phyloP scores from a whole-genome alignment of 2,113 vertebrate genomes.

The Indicator maculatus region DNA sequence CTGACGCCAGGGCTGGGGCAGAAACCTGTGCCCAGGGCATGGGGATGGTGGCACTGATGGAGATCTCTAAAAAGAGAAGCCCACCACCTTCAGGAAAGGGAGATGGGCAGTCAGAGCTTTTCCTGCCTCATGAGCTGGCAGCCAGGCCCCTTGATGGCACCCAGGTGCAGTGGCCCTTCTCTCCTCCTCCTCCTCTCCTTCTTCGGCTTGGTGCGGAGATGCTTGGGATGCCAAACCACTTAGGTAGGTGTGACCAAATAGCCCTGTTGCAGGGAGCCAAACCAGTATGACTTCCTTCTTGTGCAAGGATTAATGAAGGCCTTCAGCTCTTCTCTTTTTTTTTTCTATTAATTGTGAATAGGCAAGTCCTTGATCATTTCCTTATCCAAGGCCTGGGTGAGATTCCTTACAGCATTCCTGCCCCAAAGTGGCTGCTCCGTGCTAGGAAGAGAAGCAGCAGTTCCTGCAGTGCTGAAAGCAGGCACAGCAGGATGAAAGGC shows the following conservation, averaged over 20 bases:
- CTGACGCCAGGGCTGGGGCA: not conserved
- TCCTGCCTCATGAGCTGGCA: not conserved
- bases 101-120: not conserved
- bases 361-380: constrained; percentile 60
- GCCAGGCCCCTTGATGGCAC: not conserved
- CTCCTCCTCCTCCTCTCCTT: not conserved
- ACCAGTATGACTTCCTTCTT: constrained; percentile 58
- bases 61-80: not conserved
- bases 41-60: not conserved
- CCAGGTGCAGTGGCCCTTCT: not conserved
- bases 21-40: not conserved
- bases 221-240: constrained; percentile 38
- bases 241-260: constrained; percentile 51
- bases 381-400: constrained; percentile 12
- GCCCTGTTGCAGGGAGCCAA: constrained; percentile 36
- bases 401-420: constrained; percentile 66
- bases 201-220: accelerated
- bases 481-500: not conserved
- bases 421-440: not conserved
- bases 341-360: constrained; percentile 48
- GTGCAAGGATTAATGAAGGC: constrained; percentile 62
- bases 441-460: not conserved
- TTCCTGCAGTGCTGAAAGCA: not conserved
- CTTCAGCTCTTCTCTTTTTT: constrained; percentile 11
- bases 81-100: accelerated